Conservation (phyloP, 2,888 invertebrate species). For the Chrysolina haemoptera region DNA sequence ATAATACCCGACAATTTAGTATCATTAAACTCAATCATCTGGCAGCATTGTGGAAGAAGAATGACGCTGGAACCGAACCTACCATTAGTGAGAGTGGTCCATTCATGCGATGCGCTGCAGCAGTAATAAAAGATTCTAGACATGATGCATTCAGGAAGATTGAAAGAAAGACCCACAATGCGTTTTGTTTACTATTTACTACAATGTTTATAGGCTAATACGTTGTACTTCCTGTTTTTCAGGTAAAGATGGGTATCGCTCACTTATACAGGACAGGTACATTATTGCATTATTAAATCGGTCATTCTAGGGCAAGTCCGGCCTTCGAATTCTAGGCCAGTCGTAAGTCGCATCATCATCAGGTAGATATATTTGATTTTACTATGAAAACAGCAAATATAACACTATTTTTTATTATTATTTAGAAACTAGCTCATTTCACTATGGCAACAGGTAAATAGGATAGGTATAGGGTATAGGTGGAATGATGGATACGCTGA, state of each 20-base stretch:
- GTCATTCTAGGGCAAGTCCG: slow-evolving; percentile 1
- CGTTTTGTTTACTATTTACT: slow-evolving; percentile 34
- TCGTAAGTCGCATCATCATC: not conserved
- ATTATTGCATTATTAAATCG: not conserved
- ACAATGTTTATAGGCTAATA: slow-evolving; percentile 39
- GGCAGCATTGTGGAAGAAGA: slow-evolving; percentile 17
- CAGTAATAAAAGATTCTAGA: slow-evolving; percentile 22
- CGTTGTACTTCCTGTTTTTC: slow-evolving; percentile 40
- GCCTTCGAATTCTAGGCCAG: not conserved
- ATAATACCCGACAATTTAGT: slow-evolving; percentile 26
- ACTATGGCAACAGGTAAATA: too few relatives aligned
- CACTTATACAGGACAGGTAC: slow-evolving; percentile 16
- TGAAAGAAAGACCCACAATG: slow-evolving; percentile 23
- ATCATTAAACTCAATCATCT: slow-evolving; percentile 24
- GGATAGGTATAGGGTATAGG: too few relatives aligned
- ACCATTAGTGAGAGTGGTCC: slow-evolving; percentile 28
- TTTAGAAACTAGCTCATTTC: too few relatives aligned
- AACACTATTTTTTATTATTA: too few relatives aligned
- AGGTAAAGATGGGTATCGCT: slow-evolving; percentile 11
- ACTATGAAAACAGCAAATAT: too few relatives aligned
- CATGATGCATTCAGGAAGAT: slow-evolving; percentile 23
- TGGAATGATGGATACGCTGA: too few relatives aligned
- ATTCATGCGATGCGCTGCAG: slow-evolving; percentile 2
- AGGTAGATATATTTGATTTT: too few relatives aligned
- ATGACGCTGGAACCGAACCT: slow-evolving; percentile 23